phyloP scores from a whole-genome alignment of 1,140 invertebrate species.

The Drosophila varians region DNA sequence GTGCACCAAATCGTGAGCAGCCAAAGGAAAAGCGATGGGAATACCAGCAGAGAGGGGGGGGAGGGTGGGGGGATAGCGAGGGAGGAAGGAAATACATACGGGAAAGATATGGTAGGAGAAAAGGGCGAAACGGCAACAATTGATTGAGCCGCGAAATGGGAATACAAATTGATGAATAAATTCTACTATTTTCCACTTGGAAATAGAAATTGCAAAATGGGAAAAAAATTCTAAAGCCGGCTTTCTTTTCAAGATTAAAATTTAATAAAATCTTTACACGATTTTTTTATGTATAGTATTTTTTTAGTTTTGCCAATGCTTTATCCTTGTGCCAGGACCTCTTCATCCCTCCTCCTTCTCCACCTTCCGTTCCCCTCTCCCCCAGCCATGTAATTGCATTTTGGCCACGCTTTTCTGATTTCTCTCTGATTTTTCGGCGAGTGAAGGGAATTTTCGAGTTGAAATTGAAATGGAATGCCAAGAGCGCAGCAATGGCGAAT shows the following conservation, averaged over 20 bases:
- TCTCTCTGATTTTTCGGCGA: constrained; percentile 49
- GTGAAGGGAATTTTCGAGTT: constrained; percentile 49
- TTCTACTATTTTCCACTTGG: constrained; percentile 24
- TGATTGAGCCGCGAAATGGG: constrained; percentile 35
- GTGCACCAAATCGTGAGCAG: constrained; percentile 81
- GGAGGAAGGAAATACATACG: background rate
- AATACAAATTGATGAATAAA: constrained; percentile 47
- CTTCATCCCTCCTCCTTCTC: constrained; percentile 3
- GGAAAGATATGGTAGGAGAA: constrained; percentile 2
- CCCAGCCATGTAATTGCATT: constrained; percentile 43
- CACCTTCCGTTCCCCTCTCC: background rate
- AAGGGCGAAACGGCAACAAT: constrained; percentile 25
- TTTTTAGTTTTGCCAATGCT: constrained; percentile 48
- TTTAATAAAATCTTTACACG: background rate
- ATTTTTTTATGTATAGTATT: too few relatives aligned
- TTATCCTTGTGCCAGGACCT: constrained; percentile 9
- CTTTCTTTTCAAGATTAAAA: too few relatives aligned
- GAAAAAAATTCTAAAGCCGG: too few relatives aligned
- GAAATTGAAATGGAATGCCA: constrained; percentile 53
- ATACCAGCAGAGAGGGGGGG: background rate
- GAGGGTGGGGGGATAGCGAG: background rate
- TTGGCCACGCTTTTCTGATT: constrained; percentile 44
- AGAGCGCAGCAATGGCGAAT: constrained; percentile 34
- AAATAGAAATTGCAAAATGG: too few relatives aligned
- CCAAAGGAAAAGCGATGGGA: constrained; percentile 52